Conservation (phyloP, 2,113 vertebrate genomes). For the Ceyx melanurus region DNA sequence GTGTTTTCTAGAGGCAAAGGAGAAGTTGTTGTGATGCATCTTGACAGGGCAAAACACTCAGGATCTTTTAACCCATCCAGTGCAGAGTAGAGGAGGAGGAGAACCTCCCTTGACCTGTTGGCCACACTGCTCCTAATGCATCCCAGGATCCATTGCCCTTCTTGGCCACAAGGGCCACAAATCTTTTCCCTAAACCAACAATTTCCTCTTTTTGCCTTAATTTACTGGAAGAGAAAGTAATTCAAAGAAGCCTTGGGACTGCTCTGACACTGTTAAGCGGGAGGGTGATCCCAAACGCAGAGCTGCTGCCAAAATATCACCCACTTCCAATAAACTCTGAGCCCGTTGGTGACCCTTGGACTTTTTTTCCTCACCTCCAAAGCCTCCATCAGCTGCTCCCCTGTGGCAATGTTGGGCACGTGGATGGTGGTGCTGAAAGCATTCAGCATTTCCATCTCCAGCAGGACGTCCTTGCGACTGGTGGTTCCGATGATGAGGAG, state of each 20-base stretch:
- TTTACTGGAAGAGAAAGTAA: not conserved
- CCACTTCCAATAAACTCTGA: not conserved
- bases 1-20: not conserved
- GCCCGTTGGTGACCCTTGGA: not conserved
- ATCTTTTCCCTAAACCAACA: not conserved
- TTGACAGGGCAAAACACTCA: not conserved
- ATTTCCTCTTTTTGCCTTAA: not conserved
- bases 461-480: constrained; percentile 93
- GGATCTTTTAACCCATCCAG: not conserved
- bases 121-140: too few species aligned
- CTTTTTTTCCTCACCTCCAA: constrained; percentile 80
- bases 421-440: constrained; percentile 96
- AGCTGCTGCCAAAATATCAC: not conserved
- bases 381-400: constrained; percentile 89
- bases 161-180: not conserved
- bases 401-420: constrained; percentile 89
- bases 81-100: too few species aligned
- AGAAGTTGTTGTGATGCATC: not conserved
- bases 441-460: constrained; percentile 97
- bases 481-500: constrained; percentile 96
- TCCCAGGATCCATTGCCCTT: too few species aligned
- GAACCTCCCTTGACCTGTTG: too few species aligned
- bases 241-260: not conserved
- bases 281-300: not conserved
- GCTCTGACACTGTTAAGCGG: fast-evolving